Conservation (phyloP, 2,113 vertebrate genomes). For the Cyanocitta stelleri region DNA sequence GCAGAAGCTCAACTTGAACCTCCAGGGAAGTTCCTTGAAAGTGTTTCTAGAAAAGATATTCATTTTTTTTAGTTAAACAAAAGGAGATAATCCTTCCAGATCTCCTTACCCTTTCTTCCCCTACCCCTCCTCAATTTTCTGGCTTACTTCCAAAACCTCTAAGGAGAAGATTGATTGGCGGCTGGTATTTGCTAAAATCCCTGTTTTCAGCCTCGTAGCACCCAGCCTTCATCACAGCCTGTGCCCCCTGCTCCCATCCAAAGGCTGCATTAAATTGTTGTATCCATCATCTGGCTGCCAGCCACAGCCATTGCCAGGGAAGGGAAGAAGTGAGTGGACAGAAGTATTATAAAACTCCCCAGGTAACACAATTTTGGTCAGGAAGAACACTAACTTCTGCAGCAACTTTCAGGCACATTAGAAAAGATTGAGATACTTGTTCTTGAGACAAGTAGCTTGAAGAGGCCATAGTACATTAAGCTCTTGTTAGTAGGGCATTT, state of each 20-base stretch:
- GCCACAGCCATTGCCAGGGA: neutral
- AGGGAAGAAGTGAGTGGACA: neutral
- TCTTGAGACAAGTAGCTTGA: neutral
- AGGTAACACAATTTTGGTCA: neutral
- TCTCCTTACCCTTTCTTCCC: neutral
- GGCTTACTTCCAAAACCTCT: neutral
- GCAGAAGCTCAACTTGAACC: neutral
- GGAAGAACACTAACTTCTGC: neutral
- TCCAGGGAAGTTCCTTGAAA: conserved; percentile 7
- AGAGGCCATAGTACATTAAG: neutral
- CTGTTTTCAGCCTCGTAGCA: neutral
- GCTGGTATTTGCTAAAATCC: neutral
- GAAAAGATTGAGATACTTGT: neutral
- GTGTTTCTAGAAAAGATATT: neutral
- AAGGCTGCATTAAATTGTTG: conserved; percentile 9
- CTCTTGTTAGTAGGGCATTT: neutral
- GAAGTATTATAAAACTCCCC: neutral
- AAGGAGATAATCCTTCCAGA: neutral
- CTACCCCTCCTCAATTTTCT: neutral
- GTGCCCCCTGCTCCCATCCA: neutral
- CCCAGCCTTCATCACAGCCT: neutral
- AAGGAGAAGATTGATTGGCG: neutral
- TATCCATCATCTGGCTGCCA: conserved; percentile 8
- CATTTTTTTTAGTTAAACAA: neutral
- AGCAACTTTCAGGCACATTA: neutral